Conservation (phyloP, 2,113 vertebrate genomes). For the Callospermophilus lateralis region DNA sequence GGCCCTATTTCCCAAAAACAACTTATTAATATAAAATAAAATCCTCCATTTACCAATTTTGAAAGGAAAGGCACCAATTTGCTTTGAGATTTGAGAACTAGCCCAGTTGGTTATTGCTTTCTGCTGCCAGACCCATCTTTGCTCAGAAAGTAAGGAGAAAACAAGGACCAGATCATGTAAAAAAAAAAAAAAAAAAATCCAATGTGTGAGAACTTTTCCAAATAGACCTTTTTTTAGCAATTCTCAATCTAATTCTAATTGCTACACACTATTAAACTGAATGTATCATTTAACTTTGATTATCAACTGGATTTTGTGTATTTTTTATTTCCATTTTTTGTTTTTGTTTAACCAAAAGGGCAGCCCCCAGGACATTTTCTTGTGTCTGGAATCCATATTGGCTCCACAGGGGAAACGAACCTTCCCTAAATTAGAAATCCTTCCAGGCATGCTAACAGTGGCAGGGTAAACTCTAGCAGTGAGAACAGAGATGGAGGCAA, state of each 20-base stretch:
- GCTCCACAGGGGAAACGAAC: background rate
- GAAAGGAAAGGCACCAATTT: background rate
- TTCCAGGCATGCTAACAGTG: slow-evolving; percentile 61
- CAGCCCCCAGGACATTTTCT: slow-evolving; percentile 74
- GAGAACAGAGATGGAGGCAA: background rate
- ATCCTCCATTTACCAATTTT: background rate
- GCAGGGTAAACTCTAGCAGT: background rate
- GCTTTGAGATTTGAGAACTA: background rate
- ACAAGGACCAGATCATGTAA: background rate
- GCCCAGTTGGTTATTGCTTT: background rate
- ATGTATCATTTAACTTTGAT: slow-evolving; percentile 58
- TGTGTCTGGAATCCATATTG: slow-evolving; percentile 77
- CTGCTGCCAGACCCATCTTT: background rate
- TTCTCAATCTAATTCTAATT: background rate
- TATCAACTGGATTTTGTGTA: slow-evolving; percentile 34
- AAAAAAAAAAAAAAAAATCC: background rate
- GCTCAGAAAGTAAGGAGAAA: slow-evolving; percentile 27
- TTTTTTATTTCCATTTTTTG: slow-evolving; percentile 47
- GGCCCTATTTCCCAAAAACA: background rate
- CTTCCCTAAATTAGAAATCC: slow-evolving; percentile 19
- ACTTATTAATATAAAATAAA: background rate
- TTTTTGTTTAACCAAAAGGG: background rate
- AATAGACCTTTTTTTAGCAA: background rate
- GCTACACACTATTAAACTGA: slow-evolving; percentile 41
- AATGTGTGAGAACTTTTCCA: background rate